These are phyloP conservation scores for Periophthalmodon schlosseri DNA, from an alignment of 2,113 vertebrate genomes.

Conservation along the genomic window DNA sequence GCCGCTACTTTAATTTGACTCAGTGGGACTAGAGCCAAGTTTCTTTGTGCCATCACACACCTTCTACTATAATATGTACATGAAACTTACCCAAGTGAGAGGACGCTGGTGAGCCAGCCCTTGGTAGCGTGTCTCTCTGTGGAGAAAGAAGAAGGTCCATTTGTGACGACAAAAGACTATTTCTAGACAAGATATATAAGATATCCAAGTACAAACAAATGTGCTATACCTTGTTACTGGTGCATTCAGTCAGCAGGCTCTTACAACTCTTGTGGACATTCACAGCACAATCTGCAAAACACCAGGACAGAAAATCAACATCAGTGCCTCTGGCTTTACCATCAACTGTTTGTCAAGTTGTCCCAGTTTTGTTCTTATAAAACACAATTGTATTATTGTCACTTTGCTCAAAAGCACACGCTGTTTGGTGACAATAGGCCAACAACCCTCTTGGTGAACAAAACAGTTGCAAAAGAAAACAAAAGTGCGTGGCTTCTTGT, in stretches of 20 bases:
- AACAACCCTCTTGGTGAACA: neutral
- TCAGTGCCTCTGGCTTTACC: conserved; percentile 4
- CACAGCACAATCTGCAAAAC: conserved; percentile 85
- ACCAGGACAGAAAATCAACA: conserved; percentile 37
- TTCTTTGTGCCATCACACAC: neutral
- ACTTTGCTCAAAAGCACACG: conserved; percentile 27
- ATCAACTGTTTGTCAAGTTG: neutral
- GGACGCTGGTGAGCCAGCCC: conserved; percentile 35
- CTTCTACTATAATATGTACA: neutral
- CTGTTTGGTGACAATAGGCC: neutral
- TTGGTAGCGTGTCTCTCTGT: conserved; percentile 69
- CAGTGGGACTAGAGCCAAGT: conserved; percentile 33
- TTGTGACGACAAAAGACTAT: neutral
- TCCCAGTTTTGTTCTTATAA: neutral
- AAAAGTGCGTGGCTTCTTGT: conserved; percentile 9
- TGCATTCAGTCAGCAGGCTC: conserved; percentile 86
- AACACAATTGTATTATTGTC: conserved; percentile 7
- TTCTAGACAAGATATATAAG: neutral
- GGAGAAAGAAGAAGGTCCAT: conserved; percentile 17
- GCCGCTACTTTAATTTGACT: conserved; percentile 53
- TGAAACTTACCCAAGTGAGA: conserved; percentile 54
- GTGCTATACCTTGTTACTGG: conserved; percentile 70
- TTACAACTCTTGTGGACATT: conserved; percentile 91
- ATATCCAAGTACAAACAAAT: too few relatives aligned
- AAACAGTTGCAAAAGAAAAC: conserved; percentile 10